Conservation (phyloP, 2,888 invertebrate species). For the Apoda limacodes region DNA sequence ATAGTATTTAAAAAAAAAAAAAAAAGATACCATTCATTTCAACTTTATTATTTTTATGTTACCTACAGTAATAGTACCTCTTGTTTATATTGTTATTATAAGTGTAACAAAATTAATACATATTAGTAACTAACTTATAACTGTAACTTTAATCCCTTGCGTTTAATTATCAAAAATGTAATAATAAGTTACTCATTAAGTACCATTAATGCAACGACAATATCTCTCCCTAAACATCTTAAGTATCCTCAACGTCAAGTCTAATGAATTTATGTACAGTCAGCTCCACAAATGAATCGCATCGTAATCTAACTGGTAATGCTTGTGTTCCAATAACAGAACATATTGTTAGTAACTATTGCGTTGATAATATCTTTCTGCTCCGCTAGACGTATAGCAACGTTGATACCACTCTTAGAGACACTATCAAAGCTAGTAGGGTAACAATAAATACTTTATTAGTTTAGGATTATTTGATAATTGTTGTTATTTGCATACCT, state of each 20-base stretch:
- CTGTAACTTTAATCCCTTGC: no score
- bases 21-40: no score
- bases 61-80: no score
- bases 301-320: constrained; percentile 29
- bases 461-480: neutral
- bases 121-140: no score
- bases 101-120: no score
- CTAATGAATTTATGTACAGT: constrained; percentile 37
- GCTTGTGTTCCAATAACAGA: constrained; percentile 20
- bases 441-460: constrained; percentile 17
- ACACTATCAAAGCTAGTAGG: constrained; percentile 30
- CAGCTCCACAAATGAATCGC: constrained; percentile 22
- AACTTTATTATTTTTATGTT: no score
- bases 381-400: constrained; percentile 42
- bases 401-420: constrained; percentile 37
- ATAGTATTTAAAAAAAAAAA: no score
- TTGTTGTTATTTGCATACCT: no score
- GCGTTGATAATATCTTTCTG: constrained; percentile 53
- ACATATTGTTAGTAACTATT: constrained; percentile 44
- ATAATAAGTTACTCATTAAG: no score
- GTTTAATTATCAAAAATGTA: no score
- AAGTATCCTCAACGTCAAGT: constrained; percentile 31
- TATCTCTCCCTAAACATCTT: constrained; percentile 21
- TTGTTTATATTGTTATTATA: no score
- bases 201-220: no score